Evolutionary conservation across 2,888 invertebrate genomes (phyloP).

Genomic region (Lycia hirtaria): DNA sequence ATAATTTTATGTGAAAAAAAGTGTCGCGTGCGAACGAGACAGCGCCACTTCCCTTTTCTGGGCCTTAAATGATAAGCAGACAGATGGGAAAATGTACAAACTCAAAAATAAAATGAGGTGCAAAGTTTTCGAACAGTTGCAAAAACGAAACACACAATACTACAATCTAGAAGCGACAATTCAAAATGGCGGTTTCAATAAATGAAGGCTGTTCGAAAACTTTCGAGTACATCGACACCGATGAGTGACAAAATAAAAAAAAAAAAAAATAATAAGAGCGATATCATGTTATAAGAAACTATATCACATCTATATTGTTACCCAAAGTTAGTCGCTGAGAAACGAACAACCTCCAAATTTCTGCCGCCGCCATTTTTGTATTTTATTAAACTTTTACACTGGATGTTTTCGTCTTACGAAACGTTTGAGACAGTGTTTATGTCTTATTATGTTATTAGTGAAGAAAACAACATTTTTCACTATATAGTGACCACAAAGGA

Average conservation of each 20-base stretch:
- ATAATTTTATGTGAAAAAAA: too few species aligned
- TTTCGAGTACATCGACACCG: constrained; percentile 67
- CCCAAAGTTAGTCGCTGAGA: constrained; percentile 78
- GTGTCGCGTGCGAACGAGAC: too few species aligned
- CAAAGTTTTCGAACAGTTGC: constrained; percentile 87
- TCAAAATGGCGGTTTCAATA: constrained; percentile 81
- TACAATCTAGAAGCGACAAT: constrained; percentile 61
- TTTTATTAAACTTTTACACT: constrained; percentile 55
- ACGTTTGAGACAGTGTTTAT: constrained; percentile 89
- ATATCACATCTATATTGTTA: constrained; percentile 70
- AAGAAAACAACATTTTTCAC: constrained; percentile 6
- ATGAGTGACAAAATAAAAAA: constrained; percentile 71
- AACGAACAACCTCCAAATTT: constrained; percentile 86
- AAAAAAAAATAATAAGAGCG: constrained; percentile 66
- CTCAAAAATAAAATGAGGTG: constrained; percentile 53
- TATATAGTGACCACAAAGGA: not conserved
- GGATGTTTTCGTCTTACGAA: constrained; percentile 69
- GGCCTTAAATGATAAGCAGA: not conserved
- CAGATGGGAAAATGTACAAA: constrained; percentile 25
- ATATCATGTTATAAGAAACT: constrained; percentile 65
- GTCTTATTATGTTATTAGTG: constrained; percentile 45
- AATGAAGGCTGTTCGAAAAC: constrained; percentile 89
- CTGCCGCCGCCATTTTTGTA: constrained; percentile 81
- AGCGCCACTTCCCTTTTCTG: too few species aligned
- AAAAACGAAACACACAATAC: constrained; percentile 70